Evolutionary conservation across 2,797 vertebrate species (phyloP), one percentile per base, ranked within the genome.

Genomic region (Bovichtus variegatus): DNA sequence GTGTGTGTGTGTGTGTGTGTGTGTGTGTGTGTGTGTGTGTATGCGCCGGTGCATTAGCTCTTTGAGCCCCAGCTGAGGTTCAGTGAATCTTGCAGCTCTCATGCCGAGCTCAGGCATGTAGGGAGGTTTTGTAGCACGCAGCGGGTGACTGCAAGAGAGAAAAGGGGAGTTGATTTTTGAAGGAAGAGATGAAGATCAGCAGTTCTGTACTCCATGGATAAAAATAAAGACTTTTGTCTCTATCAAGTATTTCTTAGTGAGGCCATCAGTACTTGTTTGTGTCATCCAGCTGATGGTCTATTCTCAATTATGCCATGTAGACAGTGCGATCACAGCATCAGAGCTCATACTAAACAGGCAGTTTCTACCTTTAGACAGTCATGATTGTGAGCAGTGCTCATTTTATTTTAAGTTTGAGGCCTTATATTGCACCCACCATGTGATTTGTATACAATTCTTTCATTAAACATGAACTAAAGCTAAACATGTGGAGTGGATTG

Each of bases 61-160:
- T 80, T 62, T 82, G 71, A 87, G 80, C 65, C 44, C 76, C 68
- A 76, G 88, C 80, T 69, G 82, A 83, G 81, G 36, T 75, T 84
- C 85, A 79, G 67, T 49, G 79, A 73, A 74, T 86, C 74, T 80
- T 64, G 84, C 51, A 63, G 74, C 77, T 81, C 70, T 78, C 73
- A 67, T 55, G 76, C 80, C 5, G 79, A 85, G 83, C 80, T 85
- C 66, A 64, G 83, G 72, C 86, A 84, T 84, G 75, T 77, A 18
- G 76, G 63, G 73, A 82, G 82, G 82, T 67, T 85, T 71, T 71
- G 65, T 76, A 76, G 71, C 36, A 36, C 68, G 11, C 81, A 74
- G 82, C 23, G 11, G 82, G 82, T 38, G 67, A 46, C 78, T 82
- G 61, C 59, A 19, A 67, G 67, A 78, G 71, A 7, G 40, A 63